Conservation (phyloP, 1,140 invertebrate species). For the Atta cephalotes region DNA sequence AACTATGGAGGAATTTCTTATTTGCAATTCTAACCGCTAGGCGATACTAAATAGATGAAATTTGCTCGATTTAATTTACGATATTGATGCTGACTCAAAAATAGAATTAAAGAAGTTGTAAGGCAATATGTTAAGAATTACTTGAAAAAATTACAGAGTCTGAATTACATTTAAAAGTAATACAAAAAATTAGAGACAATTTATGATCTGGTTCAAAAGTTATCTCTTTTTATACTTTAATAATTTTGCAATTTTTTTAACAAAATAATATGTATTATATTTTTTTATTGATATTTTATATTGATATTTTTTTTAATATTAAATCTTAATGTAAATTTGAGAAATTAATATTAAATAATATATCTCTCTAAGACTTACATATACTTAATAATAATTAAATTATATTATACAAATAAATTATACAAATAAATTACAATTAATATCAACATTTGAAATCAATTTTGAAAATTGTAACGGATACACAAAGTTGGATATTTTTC, state of each 20-base stretch:
- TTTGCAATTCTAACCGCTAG: constrained; percentile 63
- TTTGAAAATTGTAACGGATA: neutral
- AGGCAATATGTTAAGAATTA: no score
- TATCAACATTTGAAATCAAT: neutral
- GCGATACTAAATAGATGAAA: neutral
- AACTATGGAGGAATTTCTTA: constrained; percentile 32
- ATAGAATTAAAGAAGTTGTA: neutral
- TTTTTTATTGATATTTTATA: no score
- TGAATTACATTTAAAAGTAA: no score
- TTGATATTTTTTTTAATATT: neutral
- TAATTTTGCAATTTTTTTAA: neutral
- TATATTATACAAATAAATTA: no score
- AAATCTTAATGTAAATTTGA: neutral
- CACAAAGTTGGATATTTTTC: neutral
- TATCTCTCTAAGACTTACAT: neutral
- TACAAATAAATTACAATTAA: neutral
- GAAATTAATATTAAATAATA: no score
- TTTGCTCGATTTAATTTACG: neutral
- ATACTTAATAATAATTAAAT: neutral
- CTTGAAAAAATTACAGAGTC: no score
- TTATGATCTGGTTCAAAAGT: no score
- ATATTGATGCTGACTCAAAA: neutral
- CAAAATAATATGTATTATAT: neutral
- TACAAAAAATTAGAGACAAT: no score
- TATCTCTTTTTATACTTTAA: neutral